Base-by-base conservation (phyloP, 2,888 invertebrate genomes). In the Plagodis dolabraria region DNA sequence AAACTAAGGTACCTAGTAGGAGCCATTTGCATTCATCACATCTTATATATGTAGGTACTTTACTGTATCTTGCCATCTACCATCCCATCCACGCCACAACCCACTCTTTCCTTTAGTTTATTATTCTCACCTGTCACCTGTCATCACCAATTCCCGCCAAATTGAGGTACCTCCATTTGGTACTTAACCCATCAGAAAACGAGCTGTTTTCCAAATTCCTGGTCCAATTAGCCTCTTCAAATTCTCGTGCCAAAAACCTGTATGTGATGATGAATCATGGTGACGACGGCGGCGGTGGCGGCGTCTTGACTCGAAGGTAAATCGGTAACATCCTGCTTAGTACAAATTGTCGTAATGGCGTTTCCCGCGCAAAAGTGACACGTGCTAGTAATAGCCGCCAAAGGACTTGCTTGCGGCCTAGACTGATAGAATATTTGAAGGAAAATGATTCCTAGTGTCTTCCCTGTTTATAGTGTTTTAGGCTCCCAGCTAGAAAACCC, bases 281-380 rank as follows among this genome's bases (percentile, higher is more conserved):
- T 60, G n/a, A 22, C 22, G 11, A 5, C 47, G 34, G 51, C 43
- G 33, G n/a, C 2, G 22, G 36, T 43, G 54, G 38, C 54, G 55
- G 50, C n/a, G 40, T 56, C 60, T 53, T 53, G 42, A 2, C 44
- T 44, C 33, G 56, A 53, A 77, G 79, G 78, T 72, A 87, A 89
- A 87, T 83, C 85, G 80, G 72, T 76, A 67, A 79, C 81, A 83
- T 91, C 90, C 90, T 89, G 83, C 85, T 88, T 88, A 84, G 55
- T 63, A 72, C 83, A 83, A 86, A 85, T 87, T 78, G 79, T 60
- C 55, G 71, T 81, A 82, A 85, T 84, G 79, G 60, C 76, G 74
- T 74, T 84, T 88, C 83, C 87, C 86, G 86, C 84, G 84, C 85
- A 75, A 85, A 83, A 72, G 72, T 80, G 81, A 78, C 83, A 77